phyloP scores from a whole-genome alignment of 2,888 invertebrate species.

The Caenorhabditis zanzibari region DNA sequence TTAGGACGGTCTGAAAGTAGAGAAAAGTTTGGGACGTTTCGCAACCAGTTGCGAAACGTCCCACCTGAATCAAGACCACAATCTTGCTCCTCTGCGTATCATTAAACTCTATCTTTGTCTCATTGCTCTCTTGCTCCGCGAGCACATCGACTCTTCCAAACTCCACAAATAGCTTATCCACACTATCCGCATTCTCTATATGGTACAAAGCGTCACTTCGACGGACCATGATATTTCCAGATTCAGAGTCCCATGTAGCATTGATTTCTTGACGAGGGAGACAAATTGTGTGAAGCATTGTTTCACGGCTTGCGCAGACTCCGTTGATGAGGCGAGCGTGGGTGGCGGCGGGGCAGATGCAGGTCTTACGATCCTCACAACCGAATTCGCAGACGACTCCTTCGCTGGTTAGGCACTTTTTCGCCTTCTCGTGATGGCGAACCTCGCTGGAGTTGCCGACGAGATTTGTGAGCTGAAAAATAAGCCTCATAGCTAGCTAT shows the following conservation, averaged over 20 bases:
- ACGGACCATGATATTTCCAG: conserved; percentile 69
- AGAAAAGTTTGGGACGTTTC: background rate
- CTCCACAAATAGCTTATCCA: conserved; percentile 71
- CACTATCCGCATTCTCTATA: conserved; percentile 55
- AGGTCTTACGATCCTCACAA: conserved; percentile 72
- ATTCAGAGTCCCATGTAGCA: conserved; percentile 75
- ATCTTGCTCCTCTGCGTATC: conserved; percentile 63
- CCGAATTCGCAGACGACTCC: conserved; percentile 78
- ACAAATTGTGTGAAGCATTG: conserved; percentile 63
- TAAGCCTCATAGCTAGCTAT: too few species aligned
- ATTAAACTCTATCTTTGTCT: conserved; percentile 51
- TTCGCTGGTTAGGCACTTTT: conserved; percentile 73
- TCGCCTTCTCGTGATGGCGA: conserved; percentile 59
- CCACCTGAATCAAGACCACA: conserved; percentile 67
- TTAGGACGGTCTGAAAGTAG: conserved; percentile 66
- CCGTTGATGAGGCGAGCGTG: conserved; percentile 65
- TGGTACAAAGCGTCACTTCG: conserved; percentile 62
- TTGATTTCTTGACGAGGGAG: conserved; percentile 65
- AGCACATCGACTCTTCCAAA: conserved; percentile 63
- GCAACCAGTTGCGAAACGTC: background rate
- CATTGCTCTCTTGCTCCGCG: conserved; percentile 17
- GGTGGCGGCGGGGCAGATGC: conserved; percentile 70
- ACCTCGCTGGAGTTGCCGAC: conserved; percentile 57
- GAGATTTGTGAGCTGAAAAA: conserved; percentile 59
- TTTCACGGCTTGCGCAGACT: conserved; percentile 59